Evolutionary conservation across 2,797 vertebrate species (phyloP), one percentile per base, ranked within the genome.

Genomic region (Eutrigla gurnardus): DNA sequence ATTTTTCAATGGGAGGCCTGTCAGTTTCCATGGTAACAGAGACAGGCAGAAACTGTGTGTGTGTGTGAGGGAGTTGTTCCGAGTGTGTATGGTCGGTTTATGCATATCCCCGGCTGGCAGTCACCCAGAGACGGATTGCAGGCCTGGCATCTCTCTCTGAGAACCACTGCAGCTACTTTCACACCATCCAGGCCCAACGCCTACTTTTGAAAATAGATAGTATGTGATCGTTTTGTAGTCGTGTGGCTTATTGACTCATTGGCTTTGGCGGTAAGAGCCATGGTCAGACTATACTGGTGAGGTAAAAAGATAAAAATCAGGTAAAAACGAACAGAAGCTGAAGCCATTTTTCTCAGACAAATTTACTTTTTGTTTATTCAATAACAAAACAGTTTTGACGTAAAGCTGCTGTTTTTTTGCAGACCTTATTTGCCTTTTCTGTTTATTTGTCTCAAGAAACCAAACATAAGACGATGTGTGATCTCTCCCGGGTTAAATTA

Each of bases 11-110:
- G 93, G 88, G 88, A 94, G 79, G 82, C 79, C 91, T 82, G 82
- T 89, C 88, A 89, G 94, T 95, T 94, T 91, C 94, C 90, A 94
- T 94, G 93, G 93, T 86, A 93, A 95, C 94, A 89, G 83, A 79
- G 72, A 81, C 78, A 76, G 89, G 88, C 70, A 62, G 86, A 87
- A 80, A 84, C 68, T 67, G 77, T 85, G 67, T 86, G 88, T 70
- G 9, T 80, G 78, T 78, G 65, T 71, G 68, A 62, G 73, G 78
- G 45, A 57, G 78, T 70, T 69, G 49, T 86, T 25, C 25, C 25
- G 68, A 85, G 82, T 84, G 83, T 61, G 79, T 85, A 76, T 87
- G 83, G 87, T 85, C 69, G 79, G 80, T 89, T 86, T 86, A 70
- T 89, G 87, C 25, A 66, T 82, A 83, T 87, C 78, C 80, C 62